Evolutionary conservation across 2,888 invertebrate species (phyloP).

Genomic region (Hypomecis punctinalis): DNA sequence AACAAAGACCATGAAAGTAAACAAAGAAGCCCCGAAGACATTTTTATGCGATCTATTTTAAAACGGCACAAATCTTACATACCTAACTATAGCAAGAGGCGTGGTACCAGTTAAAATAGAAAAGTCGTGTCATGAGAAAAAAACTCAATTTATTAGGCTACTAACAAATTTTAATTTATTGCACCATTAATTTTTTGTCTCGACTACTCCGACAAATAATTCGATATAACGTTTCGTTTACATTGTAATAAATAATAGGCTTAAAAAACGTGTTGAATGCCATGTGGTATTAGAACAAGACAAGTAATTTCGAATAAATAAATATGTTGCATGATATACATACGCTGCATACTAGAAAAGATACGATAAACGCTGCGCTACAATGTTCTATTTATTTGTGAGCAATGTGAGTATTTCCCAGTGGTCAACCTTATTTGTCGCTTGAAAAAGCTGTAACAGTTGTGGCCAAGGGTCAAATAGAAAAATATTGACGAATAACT

Average conservation of each 20-base stretch:
- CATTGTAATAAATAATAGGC: neutral
- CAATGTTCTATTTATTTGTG: too few species aligned
- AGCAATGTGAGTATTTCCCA: too few species aligned
- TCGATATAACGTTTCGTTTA: neutral
- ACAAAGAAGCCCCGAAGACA: slow-evolving; percentile 27
- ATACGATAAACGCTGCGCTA: too few species aligned
- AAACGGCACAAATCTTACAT: slow-evolving; percentile 6
- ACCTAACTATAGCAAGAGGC: neutral
- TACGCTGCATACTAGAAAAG: too few species aligned
- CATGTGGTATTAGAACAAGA: too few species aligned
- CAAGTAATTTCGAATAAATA: too few species aligned
- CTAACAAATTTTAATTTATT: slow-evolving; percentile 9
- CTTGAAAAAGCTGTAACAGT: too few species aligned
- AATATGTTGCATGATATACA: too few species aligned
- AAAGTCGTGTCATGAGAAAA: neutral
- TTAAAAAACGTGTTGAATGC: too few species aligned
- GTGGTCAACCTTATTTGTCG: too few species aligned
- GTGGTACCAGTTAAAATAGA: slow-evolving; percentile 15
- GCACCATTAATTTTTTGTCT: slow-evolving; percentile 7
- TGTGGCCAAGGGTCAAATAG: too few species aligned
- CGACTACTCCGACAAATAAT: neutral
- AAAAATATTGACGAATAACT: too few species aligned
- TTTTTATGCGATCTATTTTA: slow-evolving; percentile 29
- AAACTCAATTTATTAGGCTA: neutral
- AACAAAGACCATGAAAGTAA: slow-evolving; percentile 25